phyloP scores from a whole-genome alignment of 2,888 invertebrate species.

The Tenthredo scrophulariae region DNA sequence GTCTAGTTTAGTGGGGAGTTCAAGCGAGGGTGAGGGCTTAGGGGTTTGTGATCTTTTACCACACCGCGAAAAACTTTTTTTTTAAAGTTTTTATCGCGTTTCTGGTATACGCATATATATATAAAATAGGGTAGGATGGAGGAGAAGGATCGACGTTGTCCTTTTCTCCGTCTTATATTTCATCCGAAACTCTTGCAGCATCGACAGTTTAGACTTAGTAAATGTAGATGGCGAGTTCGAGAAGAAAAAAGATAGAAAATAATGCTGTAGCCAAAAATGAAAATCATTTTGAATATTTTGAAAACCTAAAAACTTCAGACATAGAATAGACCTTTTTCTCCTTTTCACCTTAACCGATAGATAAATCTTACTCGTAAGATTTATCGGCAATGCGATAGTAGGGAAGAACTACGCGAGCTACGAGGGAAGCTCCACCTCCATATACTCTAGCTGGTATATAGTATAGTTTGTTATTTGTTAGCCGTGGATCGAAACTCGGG shows the following conservation, averaged over 20 bases:
- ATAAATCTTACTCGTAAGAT: neutral
- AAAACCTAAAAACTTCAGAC: neutral
- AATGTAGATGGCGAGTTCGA: neutral
- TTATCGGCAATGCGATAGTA: slow-evolving; percentile 5
- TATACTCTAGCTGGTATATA: neutral
- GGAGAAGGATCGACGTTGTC: neutral
- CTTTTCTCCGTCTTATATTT: neutral
- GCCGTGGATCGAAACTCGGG: slow-evolving; percentile 8
- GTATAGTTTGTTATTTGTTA: slow-evolving; percentile 34
- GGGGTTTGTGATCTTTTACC: slow-evolving; percentile 10
- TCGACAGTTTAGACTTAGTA: slow-evolving; percentile 15
- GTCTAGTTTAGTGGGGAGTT: neutral
- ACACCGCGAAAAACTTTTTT: neutral
- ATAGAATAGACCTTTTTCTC: neutral
- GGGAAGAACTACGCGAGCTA: neutral
- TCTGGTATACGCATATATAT: neutral
- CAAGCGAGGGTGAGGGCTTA: too few relatives aligned
- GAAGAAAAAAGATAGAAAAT: neutral
- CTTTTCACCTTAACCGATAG: neutral
- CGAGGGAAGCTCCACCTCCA: neutral
- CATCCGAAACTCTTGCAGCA: neutral
- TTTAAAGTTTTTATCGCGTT: slow-evolving; percentile 3
- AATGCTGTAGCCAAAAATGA: too few relatives aligned
- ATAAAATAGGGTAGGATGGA: neutral
- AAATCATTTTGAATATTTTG: neutral